Conservation (phyloP, 2,113 vertebrate genomes). For the Scomber colias region DNA sequence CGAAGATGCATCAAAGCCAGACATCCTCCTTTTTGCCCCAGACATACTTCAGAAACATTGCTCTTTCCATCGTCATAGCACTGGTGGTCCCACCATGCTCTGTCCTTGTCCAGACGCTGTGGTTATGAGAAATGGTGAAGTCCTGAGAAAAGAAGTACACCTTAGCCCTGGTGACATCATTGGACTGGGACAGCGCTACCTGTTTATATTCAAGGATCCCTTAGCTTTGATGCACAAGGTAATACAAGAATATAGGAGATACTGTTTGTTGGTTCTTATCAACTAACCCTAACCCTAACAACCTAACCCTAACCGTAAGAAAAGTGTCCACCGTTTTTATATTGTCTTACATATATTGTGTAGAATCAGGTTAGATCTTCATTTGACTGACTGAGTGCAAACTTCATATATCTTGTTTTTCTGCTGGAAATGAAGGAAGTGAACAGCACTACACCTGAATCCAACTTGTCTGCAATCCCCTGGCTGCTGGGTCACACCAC, state of each 20-base stretch:
- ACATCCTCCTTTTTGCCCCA: constrained; percentile 76
- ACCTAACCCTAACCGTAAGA: too few species aligned
- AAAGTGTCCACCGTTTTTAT: too few species aligned
- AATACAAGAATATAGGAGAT: background rate
- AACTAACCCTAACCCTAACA: too few species aligned
- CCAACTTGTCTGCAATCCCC: constrained; percentile 10
- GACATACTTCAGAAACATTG: constrained; percentile 83
- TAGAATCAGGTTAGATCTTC: background rate
- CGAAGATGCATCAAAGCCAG: constrained; percentile 48
- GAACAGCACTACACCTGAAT: constrained; percentile 13
- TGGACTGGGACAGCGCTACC: constrained; percentile 81
- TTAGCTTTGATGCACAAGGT: constrained; percentile 49
- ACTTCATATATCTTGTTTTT: constrained; percentile 13
- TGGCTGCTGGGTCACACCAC: constrained; percentile 30
- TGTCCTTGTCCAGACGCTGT: constrained; percentile 63
- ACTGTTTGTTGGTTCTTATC: background rate
- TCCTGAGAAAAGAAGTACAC: constrained; percentile 63
- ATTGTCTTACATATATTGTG: too few species aligned
- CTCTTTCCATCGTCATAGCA: constrained; percentile 62
- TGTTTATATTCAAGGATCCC: constrained; percentile 87
- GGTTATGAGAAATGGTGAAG: constrained; percentile 79
- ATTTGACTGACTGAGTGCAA: background rate
- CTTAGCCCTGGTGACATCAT: constrained; percentile 84
- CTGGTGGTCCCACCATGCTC: constrained; percentile 50
- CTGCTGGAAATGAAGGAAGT: constrained; percentile 47